Evolutionary conservation across 2,888 invertebrate genomes (phyloP).

Genomic region (Eumerus sabulonum): DNA sequence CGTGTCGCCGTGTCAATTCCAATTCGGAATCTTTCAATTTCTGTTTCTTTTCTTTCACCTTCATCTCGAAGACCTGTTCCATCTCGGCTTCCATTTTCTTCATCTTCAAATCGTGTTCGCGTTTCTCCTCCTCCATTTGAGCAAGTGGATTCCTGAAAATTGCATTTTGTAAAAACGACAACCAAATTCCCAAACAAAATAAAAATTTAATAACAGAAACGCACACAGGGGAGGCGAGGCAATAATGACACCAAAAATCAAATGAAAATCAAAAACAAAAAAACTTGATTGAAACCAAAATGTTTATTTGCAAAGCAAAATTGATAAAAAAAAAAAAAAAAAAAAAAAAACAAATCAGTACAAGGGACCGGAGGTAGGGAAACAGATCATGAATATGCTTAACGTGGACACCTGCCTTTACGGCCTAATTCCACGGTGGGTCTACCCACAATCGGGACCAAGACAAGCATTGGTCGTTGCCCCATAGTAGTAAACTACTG

Average conservation of each 20-base stretch:
- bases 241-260: conserved; percentile 29
- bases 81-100: conserved; percentile 99
- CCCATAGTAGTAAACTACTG: too few relatives aligned
- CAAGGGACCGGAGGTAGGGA: too few relatives aligned
- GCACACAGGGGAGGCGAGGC: conserved; percentile 28
- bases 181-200: conserved; percentile 26
- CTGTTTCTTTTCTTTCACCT: conserved; percentile 96
- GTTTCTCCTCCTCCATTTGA: conserved; percentile 98
- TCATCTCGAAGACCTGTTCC: conserved; percentile 99
- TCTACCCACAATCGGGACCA: too few relatives aligned
- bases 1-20: conserved; percentile 94
- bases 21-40: conserved; percentile 97
- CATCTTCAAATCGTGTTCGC: conserved; percentile 97
- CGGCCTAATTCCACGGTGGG: too few relatives aligned
- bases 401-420: too few relatives aligned
- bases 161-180: conserved; percentile 28
- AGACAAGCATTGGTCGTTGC: too few relatives aligned
- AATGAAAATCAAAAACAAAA: conserved; percentile 27
- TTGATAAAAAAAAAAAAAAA: conserved; percentile 29
- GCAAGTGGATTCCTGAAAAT: conserved; percentile 94
- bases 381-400: too few relatives aligned
- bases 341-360: too few relatives aligned
- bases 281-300: conserved; percentile 14
- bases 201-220: conserved; percentile 22
- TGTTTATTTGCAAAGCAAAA: conserved; percentile 28